Evolutionary conservation across 1,140 invertebrate species (phyloP).

Genomic region (Diachasma alloeum): DNA sequence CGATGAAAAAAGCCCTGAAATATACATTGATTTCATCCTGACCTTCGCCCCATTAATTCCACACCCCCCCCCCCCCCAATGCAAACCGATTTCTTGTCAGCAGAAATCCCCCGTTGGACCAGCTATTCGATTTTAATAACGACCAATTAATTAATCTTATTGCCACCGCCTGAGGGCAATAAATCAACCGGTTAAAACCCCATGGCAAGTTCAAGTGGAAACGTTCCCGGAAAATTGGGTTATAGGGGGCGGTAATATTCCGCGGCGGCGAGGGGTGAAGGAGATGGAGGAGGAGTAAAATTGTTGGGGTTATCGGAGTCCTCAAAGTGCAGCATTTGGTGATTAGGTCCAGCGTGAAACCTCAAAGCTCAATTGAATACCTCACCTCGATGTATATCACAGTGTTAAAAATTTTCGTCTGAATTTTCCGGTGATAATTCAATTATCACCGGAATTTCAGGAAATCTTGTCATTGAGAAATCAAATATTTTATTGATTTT

Average conservation of each 20-base stretch:
- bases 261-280: no score
- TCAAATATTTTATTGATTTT: no score
- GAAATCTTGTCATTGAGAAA: no score
- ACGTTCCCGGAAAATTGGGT: background rate
- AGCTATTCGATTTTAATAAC: conserved; percentile 9
- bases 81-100: background rate
- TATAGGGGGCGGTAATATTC: background rate
- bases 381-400: no score
- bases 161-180: background rate
- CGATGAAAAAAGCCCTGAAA: background rate
- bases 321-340: background rate
- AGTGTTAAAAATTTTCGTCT: no score
- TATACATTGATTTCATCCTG: background rate
- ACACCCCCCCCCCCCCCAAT: background rate
- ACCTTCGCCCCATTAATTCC: background rate
- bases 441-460: no score
- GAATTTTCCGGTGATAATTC: no score
- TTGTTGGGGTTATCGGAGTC: background rate
- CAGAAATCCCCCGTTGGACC: background rate
- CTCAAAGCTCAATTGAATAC: no score
- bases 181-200: background rate
- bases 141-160: background rate
- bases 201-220: background rate
- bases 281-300: background rate
- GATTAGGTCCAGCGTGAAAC: background rate